A percentile compares a stretch with the other conserved stretches of the same genome.
phyloP scores from a whole-genome alignment of 2,797 vertebrate genomes.

The Alectoris magna region DNA sequence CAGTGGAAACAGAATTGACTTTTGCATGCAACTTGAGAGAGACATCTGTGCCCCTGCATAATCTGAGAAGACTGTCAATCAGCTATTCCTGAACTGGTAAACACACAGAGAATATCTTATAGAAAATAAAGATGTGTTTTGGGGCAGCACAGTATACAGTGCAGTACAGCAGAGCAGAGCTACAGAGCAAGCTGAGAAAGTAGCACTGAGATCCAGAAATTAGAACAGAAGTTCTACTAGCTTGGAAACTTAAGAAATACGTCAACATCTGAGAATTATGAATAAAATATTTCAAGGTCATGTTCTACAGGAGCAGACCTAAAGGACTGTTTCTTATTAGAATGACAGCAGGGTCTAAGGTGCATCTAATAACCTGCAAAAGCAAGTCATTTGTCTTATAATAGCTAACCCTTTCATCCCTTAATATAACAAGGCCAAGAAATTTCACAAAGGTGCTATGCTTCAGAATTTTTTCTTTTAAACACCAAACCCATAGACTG shows the following conservation, averaged over 20 bases:
- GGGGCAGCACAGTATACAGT: not conserved
- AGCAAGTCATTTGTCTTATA: not conserved
- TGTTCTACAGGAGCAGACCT: not conserved
- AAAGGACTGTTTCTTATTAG: not conserved
- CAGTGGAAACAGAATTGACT: not conserved
- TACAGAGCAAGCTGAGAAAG: slow-evolving; percentile 7
- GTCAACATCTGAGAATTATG: not conserved
- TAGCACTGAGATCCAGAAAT: not conserved
- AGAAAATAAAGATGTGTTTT: not conserved
- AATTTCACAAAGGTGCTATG: not conserved
- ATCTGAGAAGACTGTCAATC: not conserved
- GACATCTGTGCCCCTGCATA: not conserved
- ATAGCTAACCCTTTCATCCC: not conserved
- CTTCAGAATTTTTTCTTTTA: not conserved
- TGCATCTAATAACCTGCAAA: not conserved
- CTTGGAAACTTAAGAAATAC: not conserved
- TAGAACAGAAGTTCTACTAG: slow-evolving; percentile 4
- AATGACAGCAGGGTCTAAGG: not conserved
- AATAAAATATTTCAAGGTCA: not conserved
- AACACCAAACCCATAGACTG: not conserved
- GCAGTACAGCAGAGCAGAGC: not conserved
- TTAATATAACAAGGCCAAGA: not conserved
- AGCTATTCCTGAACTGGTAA: not conserved
- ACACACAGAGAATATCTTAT: accelerated
- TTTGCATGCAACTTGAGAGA: not conserved